phyloP scores from a whole-genome alignment of 2,113 vertebrate genomes.

The human region DNA sequence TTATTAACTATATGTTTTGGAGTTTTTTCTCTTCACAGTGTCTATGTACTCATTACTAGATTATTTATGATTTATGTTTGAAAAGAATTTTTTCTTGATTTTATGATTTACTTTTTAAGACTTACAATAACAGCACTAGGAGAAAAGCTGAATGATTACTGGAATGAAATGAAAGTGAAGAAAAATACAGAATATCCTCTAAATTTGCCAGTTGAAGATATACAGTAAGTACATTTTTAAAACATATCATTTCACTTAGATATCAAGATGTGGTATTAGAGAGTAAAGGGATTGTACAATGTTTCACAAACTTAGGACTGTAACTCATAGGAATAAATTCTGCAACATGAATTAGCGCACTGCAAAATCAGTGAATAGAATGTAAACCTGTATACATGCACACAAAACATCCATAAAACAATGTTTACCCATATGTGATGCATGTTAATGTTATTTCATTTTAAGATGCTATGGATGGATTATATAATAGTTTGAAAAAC shows the following conservation, averaged over 20 bases:
- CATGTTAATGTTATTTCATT: background rate
- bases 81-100: background rate
- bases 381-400: background rate
- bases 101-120: slow-evolving; percentile 79
- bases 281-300: background rate
- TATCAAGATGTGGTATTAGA: background rate
- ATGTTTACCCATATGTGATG: background rate
- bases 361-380: background rate
- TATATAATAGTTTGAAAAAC: background rate
- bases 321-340: background rate
- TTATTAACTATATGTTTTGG: background rate
- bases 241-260: background rate
- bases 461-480: background rate
- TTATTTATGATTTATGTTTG: background rate
- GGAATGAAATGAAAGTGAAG: slow-evolving; percentile 91
- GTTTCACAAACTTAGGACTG: background rate
- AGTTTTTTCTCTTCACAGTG: background rate
- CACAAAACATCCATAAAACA: background rate
- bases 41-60: background rate
- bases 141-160: slow-evolving; percentile 95
- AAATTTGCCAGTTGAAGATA: slow-evolving; percentile 89
- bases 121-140: slow-evolving; percentile 90
- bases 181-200: slow-evolving; percentile 83
- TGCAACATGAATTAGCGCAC: background rate
- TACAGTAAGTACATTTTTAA: slow-evolving; percentile 85